Base-by-base conservation (phyloP, 2,113 vertebrate species). In the Ivindomyrus marchei region DNA sequence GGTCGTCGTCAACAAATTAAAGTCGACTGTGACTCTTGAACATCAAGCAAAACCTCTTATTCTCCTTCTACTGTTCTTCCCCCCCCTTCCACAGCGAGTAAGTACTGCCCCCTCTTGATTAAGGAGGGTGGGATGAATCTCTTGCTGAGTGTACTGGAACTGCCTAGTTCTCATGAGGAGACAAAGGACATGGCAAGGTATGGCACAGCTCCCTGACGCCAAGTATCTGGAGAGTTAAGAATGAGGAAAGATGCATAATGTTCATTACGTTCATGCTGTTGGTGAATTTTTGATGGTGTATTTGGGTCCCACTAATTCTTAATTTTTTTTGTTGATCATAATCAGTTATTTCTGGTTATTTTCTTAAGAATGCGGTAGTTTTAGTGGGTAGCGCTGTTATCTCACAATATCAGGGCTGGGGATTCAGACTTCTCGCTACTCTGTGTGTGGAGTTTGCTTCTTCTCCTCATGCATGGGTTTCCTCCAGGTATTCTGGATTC, bases 121-220 rank as follows among this genome's bases (percentile, higher is more conserved):
- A 99, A 98, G 93, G 98, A 99, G 94, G 98, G 98, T 3, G 98
- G 98, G 31, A 94, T 99, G 42, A 93, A 92, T 27, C 97, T 99
- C 45, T 94, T 99, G 90, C 96, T 96, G 94, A 97, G 96, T 89
- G 95, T 98, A 93, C 95, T 98, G 88, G 96, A 97, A 88, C 97
- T 98, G 96, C 95, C 95, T 0, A 97, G 97, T 6, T 97, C 98
- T 17, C 94, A 97, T 19, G 96, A 96, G 17, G 97, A 99, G 91
- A 99, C 98, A 89, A 98, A 98, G 97, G 97, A 97, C 62, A 99
- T 99, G 98, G 98, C 98, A 92, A 94, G 97, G 98, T 84, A 83
- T 0, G 52, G 31, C 49, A 45, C 49, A 36, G 4, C 39, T 70
- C 13, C 17, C 27, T 13, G 4, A 39, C 24, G 0, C 62, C 19